A percentile compares a stretch with the other conserved stretches of the same genome.
phyloP scores from a whole-genome alignment of 2,797 vertebrate species.

The Danio aesculapii region DNA sequence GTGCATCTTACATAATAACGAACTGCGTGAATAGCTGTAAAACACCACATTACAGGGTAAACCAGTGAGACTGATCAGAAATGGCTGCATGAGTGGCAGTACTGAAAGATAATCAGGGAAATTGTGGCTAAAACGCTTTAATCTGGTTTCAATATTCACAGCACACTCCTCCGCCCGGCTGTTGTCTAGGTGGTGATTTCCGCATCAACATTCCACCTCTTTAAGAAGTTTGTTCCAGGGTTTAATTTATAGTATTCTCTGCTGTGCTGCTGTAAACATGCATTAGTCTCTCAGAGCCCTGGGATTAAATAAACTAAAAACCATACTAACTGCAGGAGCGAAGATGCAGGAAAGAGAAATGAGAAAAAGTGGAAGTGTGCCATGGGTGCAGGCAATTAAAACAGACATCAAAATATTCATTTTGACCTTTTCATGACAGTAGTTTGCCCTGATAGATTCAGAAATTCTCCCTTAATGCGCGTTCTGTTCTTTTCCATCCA shows the following conservation, averaged over 20 bases:
- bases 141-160: constrained; percentile 35
- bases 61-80: constrained; percentile 34
- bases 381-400: constrained; percentile 45
- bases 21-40: constrained; percentile 27
- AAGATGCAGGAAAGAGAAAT: constrained; percentile 1
- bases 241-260: constrained; percentile 39
- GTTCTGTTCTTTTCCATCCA: neutral
- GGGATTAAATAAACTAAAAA: constrained; percentile 36
- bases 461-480: neutral
- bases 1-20: constrained; percentile 37
- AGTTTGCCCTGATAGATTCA: constrained; percentile 18
- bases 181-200: constrained; percentile 37
- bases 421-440: constrained; percentile 45
- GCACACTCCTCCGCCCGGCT: neutral
- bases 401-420: constrained; percentile 31
- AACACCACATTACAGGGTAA: constrained; percentile 39
- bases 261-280: constrained; percentile 19
- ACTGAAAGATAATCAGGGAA: constrained; percentile 52
- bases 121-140: constrained; percentile 41
- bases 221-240: constrained; percentile 11
- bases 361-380: neutral
- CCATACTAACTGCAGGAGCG: neutral
- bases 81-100: constrained; percentile 38
- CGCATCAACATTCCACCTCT: constrained; percentile 11
- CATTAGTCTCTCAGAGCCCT: constrained; percentile 30